phyloP scores from a whole-genome alignment of 1,140 invertebrate genomes.

The Solen grandis region DNA sequence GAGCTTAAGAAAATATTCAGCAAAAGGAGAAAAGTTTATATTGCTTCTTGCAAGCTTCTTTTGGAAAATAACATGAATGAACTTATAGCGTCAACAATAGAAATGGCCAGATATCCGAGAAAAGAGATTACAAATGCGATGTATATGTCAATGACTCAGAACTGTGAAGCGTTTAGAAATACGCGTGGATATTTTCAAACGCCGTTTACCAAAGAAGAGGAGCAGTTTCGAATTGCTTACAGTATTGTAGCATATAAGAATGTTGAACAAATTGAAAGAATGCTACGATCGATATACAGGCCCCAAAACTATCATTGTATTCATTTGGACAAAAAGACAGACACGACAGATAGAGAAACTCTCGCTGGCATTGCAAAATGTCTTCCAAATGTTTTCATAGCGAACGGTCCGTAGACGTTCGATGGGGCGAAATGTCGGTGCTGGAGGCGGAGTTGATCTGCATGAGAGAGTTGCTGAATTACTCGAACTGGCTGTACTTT shows the following conservation, averaged over 20 bases:
- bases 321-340: slow-evolving; percentile 70
- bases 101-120: no score
- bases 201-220: slow-evolving; percentile 39
- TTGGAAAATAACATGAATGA: no score
- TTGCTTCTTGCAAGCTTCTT: no score
- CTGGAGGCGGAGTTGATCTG: slow-evolving; percentile 73
- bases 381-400: slow-evolving; percentile 73
- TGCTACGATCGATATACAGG: slow-evolving; percentile 73
- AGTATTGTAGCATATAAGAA: slow-evolving; percentile 67
- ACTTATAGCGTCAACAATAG: no score
- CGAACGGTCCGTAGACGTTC: slow-evolving; percentile 59
- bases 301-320: slow-evolving; percentile 77
- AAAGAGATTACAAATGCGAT: no score
- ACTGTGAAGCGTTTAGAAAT: slow-evolving; percentile 16
- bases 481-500: slow-evolving; percentile 73
- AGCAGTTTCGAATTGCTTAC: slow-evolving; percentile 58
- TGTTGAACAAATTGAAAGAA: slow-evolving; percentile 67
- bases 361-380: slow-evolving; percentile 61
- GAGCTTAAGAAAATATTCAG: no score
- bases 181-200: slow-evolving; percentile 54
- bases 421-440: slow-evolving; percentile 66
- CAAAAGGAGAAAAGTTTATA: no score
- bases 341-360: neutral
- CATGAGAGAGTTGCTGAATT: slow-evolving; percentile 69
- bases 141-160: no score